These are phyloP conservation scores for Stenoptilia bipunctidactyla DNA, from an alignment of 2,888 invertebrate species.

Conservation along the genomic window DNA sequence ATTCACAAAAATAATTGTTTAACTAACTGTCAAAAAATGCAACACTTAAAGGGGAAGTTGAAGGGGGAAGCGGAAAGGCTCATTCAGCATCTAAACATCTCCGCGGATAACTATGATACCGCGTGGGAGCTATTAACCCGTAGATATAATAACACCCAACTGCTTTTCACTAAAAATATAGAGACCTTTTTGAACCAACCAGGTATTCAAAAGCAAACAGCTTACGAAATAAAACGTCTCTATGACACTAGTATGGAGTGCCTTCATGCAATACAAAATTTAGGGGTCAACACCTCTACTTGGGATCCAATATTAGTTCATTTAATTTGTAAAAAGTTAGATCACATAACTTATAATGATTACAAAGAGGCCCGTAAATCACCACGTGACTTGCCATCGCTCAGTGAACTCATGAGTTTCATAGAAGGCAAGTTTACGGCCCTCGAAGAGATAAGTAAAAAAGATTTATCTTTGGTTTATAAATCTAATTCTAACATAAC, in stretches of 20 bases:
- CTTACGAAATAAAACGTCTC: slow-evolving; percentile 8
- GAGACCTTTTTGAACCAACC: slow-evolving; percentile 12
- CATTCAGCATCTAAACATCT: slow-evolving; percentile 13
- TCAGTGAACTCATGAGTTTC: background rate
- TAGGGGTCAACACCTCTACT: slow-evolving; percentile 12
- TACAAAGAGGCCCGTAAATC: slow-evolving; percentile 1
- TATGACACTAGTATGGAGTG: slow-evolving; percentile 14
- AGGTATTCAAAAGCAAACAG: slow-evolving; percentile 6
- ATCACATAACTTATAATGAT: background rate
- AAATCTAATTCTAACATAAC: background rate
- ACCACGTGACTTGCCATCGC: slow-evolving; percentile 1
- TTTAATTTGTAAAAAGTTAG: slow-evolving; percentile 2
- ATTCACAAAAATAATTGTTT: slow-evolving; percentile 10
- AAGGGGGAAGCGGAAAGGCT: slow-evolving; percentile 13
- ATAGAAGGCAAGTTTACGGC: slow-evolving; percentile 3
- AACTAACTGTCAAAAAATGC: slow-evolving; percentile 13
- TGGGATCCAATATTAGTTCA: slow-evolving; percentile 12
- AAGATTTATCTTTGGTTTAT: background rate
- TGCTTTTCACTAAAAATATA: slow-evolving; percentile 15
- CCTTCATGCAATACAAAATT: slow-evolving; percentile 14
- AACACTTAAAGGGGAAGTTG: slow-evolving; percentile 13
- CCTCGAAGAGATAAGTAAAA: background rate
- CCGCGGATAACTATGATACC: slow-evolving; percentile 14
- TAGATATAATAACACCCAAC: slow-evolving; percentile 12
- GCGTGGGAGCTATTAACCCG: slow-evolving; percentile 13